phyloP scores from a whole-genome alignment of 1,140 invertebrate genomes.

The Pissodes strobi region DNA sequence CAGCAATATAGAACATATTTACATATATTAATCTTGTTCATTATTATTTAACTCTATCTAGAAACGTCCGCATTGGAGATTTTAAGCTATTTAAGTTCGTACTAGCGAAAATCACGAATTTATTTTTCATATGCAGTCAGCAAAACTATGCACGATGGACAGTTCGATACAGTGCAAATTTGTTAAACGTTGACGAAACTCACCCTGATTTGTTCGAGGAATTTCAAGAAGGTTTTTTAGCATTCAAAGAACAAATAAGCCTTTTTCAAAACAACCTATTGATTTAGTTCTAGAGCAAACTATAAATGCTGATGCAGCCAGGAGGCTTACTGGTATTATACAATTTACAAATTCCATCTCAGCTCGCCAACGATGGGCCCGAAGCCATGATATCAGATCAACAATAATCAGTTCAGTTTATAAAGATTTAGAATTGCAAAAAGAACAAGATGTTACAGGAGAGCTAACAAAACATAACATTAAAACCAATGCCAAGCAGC shows the following conservation, averaged over 20 bases:
- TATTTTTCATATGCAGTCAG: conserved; percentile 29
- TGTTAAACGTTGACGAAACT: conserved; percentile 26
- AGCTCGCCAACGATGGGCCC: conserved; percentile 43
- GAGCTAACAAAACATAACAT: conserved; percentile 6
- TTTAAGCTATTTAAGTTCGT: conserved; percentile 39
- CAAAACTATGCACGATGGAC: conserved; percentile 14
- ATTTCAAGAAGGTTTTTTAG: conserved; percentile 30
- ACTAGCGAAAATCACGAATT: conserved; percentile 24
- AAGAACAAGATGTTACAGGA: background rate
- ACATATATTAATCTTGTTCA: conserved; percentile 47
- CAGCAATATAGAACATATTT: no score
- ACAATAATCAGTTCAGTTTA: conserved; percentile 28
- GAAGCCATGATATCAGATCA: conserved; percentile 40
- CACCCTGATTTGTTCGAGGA: conserved; percentile 20
- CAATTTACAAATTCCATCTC: conserved; percentile 45
- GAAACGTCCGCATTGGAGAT: conserved; percentile 45
- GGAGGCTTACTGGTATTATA: conserved; percentile 35
- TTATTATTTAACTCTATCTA: conserved; percentile 38
- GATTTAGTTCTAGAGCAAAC: conserved; percentile 42
- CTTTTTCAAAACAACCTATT: conserved; percentile 41
- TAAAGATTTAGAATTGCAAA: background rate
- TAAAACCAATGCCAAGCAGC: background rate
- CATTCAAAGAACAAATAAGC: conserved; percentile 37
- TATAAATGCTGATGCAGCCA: conserved; percentile 42
- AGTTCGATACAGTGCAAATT: conserved; percentile 15